These are phyloP conservation scores for Acrocephalus scirpaceus DNA, from an alignment of 2,797 vertebrate genomes.

Conservation along the genomic window DNA sequence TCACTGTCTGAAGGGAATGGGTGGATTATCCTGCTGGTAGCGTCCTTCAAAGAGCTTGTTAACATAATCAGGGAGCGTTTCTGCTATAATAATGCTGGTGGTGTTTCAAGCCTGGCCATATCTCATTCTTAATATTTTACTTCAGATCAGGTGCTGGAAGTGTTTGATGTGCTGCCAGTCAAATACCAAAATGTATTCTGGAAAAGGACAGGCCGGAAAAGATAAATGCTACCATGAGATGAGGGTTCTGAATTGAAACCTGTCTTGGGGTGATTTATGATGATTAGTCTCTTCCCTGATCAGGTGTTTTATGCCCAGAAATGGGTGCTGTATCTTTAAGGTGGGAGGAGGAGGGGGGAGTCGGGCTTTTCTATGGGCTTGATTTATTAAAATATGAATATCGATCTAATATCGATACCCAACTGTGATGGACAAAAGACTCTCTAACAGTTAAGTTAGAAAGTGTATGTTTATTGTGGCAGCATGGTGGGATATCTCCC, in stretches of 20 bases:
- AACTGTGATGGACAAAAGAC: too few relatives aligned
- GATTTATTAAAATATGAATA: too few relatives aligned
- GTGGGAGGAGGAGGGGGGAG: rapidly evolving
- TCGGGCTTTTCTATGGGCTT: not conserved
- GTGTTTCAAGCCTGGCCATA: not conserved
- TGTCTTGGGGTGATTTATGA: not conserved
- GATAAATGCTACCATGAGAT: not conserved
- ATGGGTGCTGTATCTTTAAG: not conserved
- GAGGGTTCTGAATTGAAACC: not conserved
- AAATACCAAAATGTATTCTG: not conserved
- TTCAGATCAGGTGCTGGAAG: not conserved
- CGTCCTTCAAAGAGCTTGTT: not conserved
- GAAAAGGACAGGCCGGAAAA: not conserved
- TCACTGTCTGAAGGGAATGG: not conserved
- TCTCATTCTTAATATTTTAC: not conserved
- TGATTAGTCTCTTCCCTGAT: not conserved
- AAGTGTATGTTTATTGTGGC: too few relatives aligned
- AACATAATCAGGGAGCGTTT: not conserved
- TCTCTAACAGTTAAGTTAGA: too few relatives aligned
- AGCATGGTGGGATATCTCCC: too few relatives aligned
- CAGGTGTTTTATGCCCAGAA: not conserved
- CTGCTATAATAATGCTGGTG: not conserved
- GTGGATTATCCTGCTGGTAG: not conserved
- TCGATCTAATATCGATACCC: too few relatives aligned
- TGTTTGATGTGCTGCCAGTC: slow-evolving; percentile 44